phyloP scores from a whole-genome alignment of 1,140 invertebrate genomes.

The Drosophila subobscura region DNA sequence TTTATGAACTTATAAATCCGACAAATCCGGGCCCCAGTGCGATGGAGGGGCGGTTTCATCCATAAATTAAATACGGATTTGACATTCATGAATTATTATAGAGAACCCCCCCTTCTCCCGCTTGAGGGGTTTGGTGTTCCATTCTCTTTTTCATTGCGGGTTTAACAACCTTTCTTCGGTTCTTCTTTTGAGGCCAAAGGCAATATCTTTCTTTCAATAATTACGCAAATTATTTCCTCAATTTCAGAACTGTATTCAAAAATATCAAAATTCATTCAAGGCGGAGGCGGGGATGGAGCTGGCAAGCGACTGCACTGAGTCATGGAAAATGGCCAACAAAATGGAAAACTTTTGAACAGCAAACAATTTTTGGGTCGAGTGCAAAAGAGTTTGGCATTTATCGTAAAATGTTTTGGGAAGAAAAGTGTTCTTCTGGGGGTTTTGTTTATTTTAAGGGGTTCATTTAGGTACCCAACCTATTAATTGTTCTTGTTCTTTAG shows the following conservation, averaged over 20 bases:
- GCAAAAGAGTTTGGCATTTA: conserved; percentile 22
- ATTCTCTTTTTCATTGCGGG: no score
- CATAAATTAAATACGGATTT: conserved; percentile 46
- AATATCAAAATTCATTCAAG: no score
- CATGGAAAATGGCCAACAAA: conserved; percentile 12
- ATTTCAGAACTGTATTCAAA: not conserved
- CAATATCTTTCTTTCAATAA: conserved; percentile 30
- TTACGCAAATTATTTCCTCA: conserved; percentile 32
- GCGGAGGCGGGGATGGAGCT: no score
- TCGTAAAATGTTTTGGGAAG: conserved; percentile 14
- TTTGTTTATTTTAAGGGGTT: conserved; percentile 17
- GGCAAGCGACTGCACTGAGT: not conserved
- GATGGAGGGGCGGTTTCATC: conserved; percentile 1
- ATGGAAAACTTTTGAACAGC: conserved; percentile 4
- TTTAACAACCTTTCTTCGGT: not conserved
- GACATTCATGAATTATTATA: conserved; percentile 49
- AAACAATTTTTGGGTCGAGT: conserved; percentile 9
- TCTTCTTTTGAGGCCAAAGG: conserved; percentile 15
- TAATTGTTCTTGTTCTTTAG: no score
- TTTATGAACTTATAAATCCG: conserved; percentile 50
- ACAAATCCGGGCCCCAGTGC: not conserved
- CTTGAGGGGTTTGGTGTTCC: not conserved
- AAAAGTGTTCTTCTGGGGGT: not conserved
- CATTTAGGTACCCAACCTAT: no score
- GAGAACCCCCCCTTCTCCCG: not conserved